Percentiles rank a stretch among this genome's conserved stretches.
Conservation (phyloP, 2,113 vertebrate species). For the Eptesicus fuscus region DNA sequence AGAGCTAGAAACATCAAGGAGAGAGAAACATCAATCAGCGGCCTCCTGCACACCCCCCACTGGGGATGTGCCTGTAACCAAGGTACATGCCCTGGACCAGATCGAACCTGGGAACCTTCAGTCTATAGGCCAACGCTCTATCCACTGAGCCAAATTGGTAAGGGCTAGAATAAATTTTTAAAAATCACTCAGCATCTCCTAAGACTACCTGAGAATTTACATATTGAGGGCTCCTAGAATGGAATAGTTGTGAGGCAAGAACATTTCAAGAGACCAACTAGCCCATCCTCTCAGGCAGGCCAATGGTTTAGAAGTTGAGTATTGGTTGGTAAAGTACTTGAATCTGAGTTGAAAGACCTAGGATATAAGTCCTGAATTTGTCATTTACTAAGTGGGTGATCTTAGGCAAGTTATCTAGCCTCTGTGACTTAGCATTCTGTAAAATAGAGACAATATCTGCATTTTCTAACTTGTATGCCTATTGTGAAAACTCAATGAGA, state of each 20-base stretch:
- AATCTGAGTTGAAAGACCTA: conserved; percentile 22
- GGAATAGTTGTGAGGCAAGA: background rate
- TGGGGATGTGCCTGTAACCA: too few species aligned
- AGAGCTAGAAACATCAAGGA: too few species aligned
- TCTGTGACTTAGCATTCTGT: background rate
- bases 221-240: background rate
- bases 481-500: conserved; percentile 39
- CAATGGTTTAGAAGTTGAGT: background rate
- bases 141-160: too few species aligned
- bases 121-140: too few species aligned
- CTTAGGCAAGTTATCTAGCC: background rate
- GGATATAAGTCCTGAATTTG: background rate
- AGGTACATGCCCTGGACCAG: too few species aligned
- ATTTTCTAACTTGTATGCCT: background rate
- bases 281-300: background rate
- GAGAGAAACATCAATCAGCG: too few species aligned
- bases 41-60: too few species aligned
- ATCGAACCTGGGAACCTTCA: too few species aligned
- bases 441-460: conserved; percentile 6
- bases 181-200: background rate
- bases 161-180: background rate
- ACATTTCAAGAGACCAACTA: conserved; percentile 18
- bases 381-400: conserved; percentile 1
- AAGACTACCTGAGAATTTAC: conserved; percentile 20
- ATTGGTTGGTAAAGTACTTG: conserved; percentile 35